phyloP scores from a whole-genome alignment of 1,140 invertebrate genomes.

The Geopemphigus sp. region DNA sequence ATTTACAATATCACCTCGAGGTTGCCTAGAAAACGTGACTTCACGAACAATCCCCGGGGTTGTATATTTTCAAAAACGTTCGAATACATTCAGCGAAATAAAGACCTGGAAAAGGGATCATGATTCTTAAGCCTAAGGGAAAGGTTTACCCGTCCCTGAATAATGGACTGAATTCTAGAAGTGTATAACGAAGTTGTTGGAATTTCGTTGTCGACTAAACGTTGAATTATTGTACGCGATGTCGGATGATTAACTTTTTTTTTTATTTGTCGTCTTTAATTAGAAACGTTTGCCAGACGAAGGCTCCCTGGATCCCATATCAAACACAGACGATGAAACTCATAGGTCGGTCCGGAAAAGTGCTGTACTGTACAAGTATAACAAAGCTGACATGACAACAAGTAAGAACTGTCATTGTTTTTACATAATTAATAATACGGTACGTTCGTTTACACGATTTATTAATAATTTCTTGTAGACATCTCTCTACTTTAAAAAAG shows the following conservation, averaged over 20 bases:
- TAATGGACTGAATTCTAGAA: background rate
- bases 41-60: background rate
- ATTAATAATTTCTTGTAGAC: no score
- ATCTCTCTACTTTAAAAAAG: no score
- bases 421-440: no score
- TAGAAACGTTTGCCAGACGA: slow-evolving; percentile 31
- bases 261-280: background rate
- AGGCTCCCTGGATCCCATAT: slow-evolving; percentile 26
- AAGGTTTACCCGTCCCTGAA: background rate
- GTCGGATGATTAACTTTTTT: slow-evolving; percentile 1
- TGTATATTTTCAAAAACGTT: background rate
- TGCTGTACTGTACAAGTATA: slow-evolving; percentile 10
- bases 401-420: background rate
- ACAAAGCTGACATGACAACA: slow-evolving; percentile 28
- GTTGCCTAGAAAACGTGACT: background rate
- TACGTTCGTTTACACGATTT: no score
- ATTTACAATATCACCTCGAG: background rate
- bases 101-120: background rate
- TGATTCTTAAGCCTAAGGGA: background rate
- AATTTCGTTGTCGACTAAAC: background rate
- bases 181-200: background rate
- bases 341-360: slow-evolving; percentile 37
- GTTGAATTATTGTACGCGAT: background rate
- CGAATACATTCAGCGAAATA: background rate
- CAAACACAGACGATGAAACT: slow-evolving; percentile 20